Base-by-base conservation (phyloP, 2,888 invertebrate genomes). In the Homarus gammarus region DNA sequence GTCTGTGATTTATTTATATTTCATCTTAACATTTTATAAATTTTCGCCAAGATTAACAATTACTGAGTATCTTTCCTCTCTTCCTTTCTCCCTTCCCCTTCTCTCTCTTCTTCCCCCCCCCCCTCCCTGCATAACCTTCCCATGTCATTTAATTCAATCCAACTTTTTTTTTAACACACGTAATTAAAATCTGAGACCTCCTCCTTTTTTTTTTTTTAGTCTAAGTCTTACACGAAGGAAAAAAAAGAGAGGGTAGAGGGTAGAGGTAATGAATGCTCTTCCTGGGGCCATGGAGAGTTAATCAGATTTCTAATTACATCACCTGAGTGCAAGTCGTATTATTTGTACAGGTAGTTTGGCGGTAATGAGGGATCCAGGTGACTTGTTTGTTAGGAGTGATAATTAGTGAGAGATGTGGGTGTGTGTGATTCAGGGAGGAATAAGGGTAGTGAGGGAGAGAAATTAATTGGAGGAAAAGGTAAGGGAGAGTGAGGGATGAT, bases 281-380 rank as follows among this genome's bases (percentile, higher is more conserved):
- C 27, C 64, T 18, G 64, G 64, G 3, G 6, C 64, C 64, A 27
- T 27, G 64, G 27, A 64, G 22, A 27, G n/a, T 64, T 64, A 64
- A 64, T 64, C 64, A 64, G 64, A 56, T 27, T 64, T 64, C 27
- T 64, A 64, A 64, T 64, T 64, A 64, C 27, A 64, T 27, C 6
- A 8, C 3, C 27, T 64, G 2, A 27, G 27, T 64, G 64, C 27
- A 64, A 64, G 64, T 27, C 5, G 27, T 27, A 56, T 12, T 56
- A 64, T 3, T 56, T 56, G 64, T 27, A 18, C 64, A 27, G 27
- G 64, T 1, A 44, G n/a, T 44, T 12, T 8, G 44, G 12, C 64
- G 6, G 2, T 64, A 64, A 64, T 64, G 64, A 27, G 27, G 5
- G n/a, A 10, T 64, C 64, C n/a, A 27, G 10, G 64, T 64, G 27